Evolutionary conservation across 1,140 invertebrate genomes (phyloP), one percentile per base, ranked within the genome.

Genomic region (Hylyphantes graminicola): DNA sequence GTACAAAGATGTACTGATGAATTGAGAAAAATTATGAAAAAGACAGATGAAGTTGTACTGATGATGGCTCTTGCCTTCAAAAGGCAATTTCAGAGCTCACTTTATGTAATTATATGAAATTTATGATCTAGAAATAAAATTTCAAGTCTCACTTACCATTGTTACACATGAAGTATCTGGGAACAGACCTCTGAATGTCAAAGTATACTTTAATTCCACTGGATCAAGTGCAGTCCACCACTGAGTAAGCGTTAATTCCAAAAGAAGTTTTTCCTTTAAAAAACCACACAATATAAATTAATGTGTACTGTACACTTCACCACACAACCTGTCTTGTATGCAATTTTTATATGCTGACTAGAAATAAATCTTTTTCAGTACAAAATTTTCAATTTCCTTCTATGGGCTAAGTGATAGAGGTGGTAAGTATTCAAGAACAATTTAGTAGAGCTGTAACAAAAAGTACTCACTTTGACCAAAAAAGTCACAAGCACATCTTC

Each of bases 211-310:
- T 11, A 97, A 88, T 55, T 89, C 90, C 17, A 94, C 92, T 65
- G 95, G 93, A 5, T 95, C 95, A 17, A 95, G 90, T 90, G 94
- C 96, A 2, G 96, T 95, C 97, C 97, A 99, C 92, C 96, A 98
- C 90, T 98, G 97, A 2, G 95, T 95, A 72, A 98, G 91, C 75
- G 94, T 96, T 35, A 98, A 88, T 90, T 98, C 97, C 48, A 98
- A 88, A 35, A 96, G 94, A 63, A 93, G 88, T 84, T 93, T 93
- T 86, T 93, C 94, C 93, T 94, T 87, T 17, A 89, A 70, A 64
- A 48, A 63, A 85, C 17, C 17, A 35, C 35, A 35, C 35, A 35
- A 35, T 35, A 35, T 35, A 35, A 35, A 35, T 35, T 35, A 35
- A 35, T 35, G 35, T 35, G 5, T 5, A 35, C 35, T 35, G 35